Evolutionary conservation across 2,113 vertebrate genomes (phyloP).

Genomic region (Centropristis striata): DNA sequence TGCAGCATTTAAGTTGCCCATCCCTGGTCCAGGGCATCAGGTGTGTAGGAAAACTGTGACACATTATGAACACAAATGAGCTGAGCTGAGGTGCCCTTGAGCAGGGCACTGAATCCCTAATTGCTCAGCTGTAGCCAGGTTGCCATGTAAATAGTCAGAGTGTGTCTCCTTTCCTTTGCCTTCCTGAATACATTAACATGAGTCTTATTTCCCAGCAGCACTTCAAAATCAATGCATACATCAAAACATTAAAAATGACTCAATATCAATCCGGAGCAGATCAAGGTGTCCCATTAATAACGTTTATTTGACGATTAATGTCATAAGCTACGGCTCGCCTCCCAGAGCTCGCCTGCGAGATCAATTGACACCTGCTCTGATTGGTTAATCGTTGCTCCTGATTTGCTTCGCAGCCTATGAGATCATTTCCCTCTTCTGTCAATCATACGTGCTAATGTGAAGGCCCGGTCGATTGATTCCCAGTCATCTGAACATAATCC

Average conservation of each 20-base stretch:
- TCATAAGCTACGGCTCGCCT: slow-evolving; percentile 37
- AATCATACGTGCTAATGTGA: slow-evolving; percentile 67
- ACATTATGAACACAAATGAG: neutral
- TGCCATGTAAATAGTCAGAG: neutral
- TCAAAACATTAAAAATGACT: slow-evolving; percentile 33
- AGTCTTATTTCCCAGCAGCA: neutral
- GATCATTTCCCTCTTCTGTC: slow-evolving; percentile 58
- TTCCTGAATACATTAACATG: neutral
- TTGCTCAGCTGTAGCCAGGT: neutral
- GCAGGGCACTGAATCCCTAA: neutral
- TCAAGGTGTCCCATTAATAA: slow-evolving; percentile 41
- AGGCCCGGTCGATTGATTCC: slow-evolving; percentile 75
- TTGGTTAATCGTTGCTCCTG: slow-evolving; percentile 58
- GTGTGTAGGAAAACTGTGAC: slow-evolving; percentile 11
- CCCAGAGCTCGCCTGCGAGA: slow-evolving; percentile 30
- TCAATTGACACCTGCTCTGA: slow-evolving; percentile 69
- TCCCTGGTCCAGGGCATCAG: slow-evolving; percentile 40
- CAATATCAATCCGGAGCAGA: slow-evolving; percentile 25
- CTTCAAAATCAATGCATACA: slow-evolving; percentile 49
- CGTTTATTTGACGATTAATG: slow-evolving; percentile 47
- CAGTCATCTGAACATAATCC: slow-evolving; percentile 78
- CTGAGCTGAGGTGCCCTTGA: slow-evolving; percentile 24
- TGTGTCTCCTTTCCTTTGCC: neutral
- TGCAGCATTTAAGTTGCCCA: too few relatives aligned
- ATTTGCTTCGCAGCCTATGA: slow-evolving; percentile 38